A percentile compares a stretch with the other conserved stretches of the same genome.
Evolutionary conservation across 2,797 vertebrate species (phyloP).

Genomic region (Mormyrus hasselquistii): DNA sequence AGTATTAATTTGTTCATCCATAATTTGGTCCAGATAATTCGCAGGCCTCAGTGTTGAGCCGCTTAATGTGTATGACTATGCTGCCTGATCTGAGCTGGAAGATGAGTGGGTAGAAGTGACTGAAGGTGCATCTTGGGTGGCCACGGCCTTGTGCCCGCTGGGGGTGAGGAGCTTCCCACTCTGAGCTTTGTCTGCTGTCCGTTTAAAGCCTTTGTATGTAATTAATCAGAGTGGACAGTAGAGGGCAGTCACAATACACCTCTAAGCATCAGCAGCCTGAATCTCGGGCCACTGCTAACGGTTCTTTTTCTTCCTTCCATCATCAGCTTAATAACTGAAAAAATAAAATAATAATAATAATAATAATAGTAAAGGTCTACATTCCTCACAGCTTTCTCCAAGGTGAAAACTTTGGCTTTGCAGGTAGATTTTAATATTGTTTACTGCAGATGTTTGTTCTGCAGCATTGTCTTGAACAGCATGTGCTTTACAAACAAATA

Average conservation of each 20-base stretch:
- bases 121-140: not conserved
- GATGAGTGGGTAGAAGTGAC: not conserved
- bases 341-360: slow-evolving; percentile 23
- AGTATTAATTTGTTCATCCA: not conserved
- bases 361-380: slow-evolving; percentile 32
- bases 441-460: slow-evolving; percentile 49
- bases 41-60: not conserved
- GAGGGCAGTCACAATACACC: slow-evolving; percentile 57
- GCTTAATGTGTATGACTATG: not conserved
- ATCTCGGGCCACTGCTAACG: slow-evolving; percentile 21
- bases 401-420: slow-evolving; percentile 35
- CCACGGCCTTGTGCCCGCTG: not conserved
- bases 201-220: not conserved
- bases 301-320: not conserved
- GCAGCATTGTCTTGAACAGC: slow-evolving; percentile 27
- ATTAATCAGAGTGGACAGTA: slow-evolving; percentile 41
- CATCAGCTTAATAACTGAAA: slow-evolving; percentile 28
- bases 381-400: slow-evolving; percentile 36
- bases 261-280: slow-evolving; percentile 22
- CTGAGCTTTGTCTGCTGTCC: slow-evolving; percentile 13
- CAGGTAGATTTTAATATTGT: slow-evolving; percentile 41
- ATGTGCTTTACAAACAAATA: slow-evolving; percentile 43
- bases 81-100: not conserved
- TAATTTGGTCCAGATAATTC: not conserved
- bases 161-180: not conserved